These are phyloP conservation scores for Artibeus lituratus DNA, from an alignment of 2,797 vertebrate species.

Conservation along the genomic window DNA sequence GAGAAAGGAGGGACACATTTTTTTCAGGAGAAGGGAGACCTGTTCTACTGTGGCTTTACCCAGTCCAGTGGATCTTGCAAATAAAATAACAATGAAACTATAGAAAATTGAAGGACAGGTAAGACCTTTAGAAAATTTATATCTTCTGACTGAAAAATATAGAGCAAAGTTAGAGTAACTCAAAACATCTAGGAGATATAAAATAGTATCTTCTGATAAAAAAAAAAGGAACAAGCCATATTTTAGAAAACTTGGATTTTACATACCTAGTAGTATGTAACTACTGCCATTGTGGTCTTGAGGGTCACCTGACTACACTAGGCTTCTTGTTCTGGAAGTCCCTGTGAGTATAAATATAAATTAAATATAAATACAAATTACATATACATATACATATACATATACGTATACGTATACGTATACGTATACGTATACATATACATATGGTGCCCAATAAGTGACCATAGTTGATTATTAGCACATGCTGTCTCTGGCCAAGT, in stretches of 20 bases:
- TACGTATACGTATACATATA: not conserved
- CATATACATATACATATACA: not conserved
- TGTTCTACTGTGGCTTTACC: not conserved
- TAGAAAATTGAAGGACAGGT: not conserved
- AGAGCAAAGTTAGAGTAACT: not conserved
- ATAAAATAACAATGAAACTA: not conserved
- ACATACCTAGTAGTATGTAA: not conserved
- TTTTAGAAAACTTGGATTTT: not conserved
- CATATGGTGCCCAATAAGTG: not conserved
- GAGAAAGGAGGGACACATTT: not conserved
- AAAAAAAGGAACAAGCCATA: not conserved
- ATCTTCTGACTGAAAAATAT: not conserved
- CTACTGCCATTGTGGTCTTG: not conserved
- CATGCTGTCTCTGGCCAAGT: not conserved
- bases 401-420: not conserved
- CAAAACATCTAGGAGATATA: not conserved
- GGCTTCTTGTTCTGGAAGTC: not conserved
- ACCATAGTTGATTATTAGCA: not conserved
- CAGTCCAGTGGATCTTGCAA: not conserved
- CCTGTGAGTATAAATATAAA: not conserved
- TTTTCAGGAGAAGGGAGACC: not conserved
- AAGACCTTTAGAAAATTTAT: not conserved
- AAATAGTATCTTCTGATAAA: not conserved
- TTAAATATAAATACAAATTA: not conserved
- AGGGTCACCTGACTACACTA: not conserved